These are phyloP conservation scores for Nylanderia fulva DNA, from an alignment of 1,140 invertebrate genomes.

Conservation along the genomic window DNA sequence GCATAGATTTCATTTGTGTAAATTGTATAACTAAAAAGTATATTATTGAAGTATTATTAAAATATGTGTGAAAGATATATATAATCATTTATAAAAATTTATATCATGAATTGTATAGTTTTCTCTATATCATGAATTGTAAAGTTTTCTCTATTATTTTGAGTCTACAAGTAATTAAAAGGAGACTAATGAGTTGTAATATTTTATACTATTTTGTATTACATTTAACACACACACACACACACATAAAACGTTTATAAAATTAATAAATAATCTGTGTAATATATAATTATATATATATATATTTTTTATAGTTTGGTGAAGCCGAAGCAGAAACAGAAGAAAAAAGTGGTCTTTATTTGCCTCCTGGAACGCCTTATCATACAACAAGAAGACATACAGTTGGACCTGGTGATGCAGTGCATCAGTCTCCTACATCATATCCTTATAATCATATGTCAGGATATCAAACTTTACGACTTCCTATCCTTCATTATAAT, in stretches of 20 bases:
- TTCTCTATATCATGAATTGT: too few species aligned
- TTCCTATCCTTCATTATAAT: conserved; percentile 81
- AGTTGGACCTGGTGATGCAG: conserved; percentile 95
- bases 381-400: conserved; percentile 93
- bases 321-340: conserved; percentile 89
- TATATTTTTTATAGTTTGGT: conserved; percentile 86
- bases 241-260: too few species aligned
- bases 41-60: conserved; percentile 29
- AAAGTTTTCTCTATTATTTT: not conserved
- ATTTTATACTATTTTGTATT: not conserved
- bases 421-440: conserved; percentile 88
- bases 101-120: too few species aligned
- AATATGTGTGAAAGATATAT: not conserved
- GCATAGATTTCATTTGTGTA: conserved; percentile 72
- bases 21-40: conserved; percentile 87
- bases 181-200: not conserved
- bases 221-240: too few species aligned
- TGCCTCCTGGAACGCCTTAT: conserved; percentile 82
- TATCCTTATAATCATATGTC: conserved; percentile 81
- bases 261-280: not conserved
- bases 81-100: not conserved
- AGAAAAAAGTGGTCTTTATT: conserved; percentile 80
- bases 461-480: conserved; percentile 79
- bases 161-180: not conserved
- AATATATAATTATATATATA: conserved; percentile 62